Conservation (phyloP, 1,140 invertebrate genomes). For the Drosophila pseudoananassae region DNA sequence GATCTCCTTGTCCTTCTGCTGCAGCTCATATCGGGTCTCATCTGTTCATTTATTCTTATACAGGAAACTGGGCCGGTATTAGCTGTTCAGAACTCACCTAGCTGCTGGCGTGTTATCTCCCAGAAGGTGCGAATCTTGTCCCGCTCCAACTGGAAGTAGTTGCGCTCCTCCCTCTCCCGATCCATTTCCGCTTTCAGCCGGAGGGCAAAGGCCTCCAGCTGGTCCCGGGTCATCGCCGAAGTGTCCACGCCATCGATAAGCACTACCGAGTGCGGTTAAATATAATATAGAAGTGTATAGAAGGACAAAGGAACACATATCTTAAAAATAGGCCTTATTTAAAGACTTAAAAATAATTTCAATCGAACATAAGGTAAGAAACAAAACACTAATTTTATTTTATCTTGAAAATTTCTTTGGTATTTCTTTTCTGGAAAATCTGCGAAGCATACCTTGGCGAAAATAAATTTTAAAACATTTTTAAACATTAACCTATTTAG, state of each 20-base stretch:
- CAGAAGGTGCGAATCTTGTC: constrained; percentile 97
- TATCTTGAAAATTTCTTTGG: no score
- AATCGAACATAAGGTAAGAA: no score
- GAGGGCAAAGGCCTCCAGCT: constrained; percentile 94
- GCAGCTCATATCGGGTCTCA: constrained; percentile 77
- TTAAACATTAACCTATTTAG: no score
- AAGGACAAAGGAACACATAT: no score
- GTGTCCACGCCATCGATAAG: constrained; percentile 96
- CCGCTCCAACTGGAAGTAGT: constrained; percentile 97
- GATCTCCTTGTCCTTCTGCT: constrained; percentile 94
- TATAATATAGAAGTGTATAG: neutral
- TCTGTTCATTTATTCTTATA: constrained; percentile 29
- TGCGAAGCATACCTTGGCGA: no score
- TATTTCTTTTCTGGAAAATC: no score
- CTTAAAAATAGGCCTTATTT: no score
- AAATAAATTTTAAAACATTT: no score
- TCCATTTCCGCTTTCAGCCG: constrained; percentile 96
- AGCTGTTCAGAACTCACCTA: constrained; percentile 38
- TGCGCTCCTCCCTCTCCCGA: constrained; percentile 96
- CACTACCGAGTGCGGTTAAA: constrained; percentile 65
- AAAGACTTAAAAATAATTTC: no score
- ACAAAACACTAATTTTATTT: no score
- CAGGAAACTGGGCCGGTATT: no score
- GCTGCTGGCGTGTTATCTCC: constrained; percentile 89
- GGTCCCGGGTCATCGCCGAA: constrained; percentile 96